These are phyloP conservation scores for Muricea muricata DNA, from an alignment of 92 coral and sea anemone genomes.

Conservation along the genomic window DNA sequence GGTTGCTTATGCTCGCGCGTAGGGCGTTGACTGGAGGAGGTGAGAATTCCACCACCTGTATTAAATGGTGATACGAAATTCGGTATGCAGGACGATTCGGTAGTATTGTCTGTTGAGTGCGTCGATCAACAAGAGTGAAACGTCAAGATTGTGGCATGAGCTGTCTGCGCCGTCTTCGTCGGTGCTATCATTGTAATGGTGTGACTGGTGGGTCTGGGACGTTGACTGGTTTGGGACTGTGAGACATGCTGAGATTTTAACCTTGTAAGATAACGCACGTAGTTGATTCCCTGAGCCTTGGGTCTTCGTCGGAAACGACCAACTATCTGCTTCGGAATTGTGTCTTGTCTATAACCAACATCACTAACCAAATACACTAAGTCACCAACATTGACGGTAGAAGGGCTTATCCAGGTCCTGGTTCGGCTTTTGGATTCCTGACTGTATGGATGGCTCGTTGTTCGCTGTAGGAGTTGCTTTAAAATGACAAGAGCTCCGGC, in stretches of 20 bases:
- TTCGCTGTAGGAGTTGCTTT: constrained; percentile 39
- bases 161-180: neutral
- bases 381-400: neutral
- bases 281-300: constrained; percentile 2
- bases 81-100: neutral
- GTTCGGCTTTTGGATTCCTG: neutral
- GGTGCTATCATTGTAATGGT: neutral
- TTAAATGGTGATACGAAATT: neutral
- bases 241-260: neutral
- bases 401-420: neutral
- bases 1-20: no score
- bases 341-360: neutral
- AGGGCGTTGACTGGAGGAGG: neutral
- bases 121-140: neutral
- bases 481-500: constrained; percentile 28
- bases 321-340: constrained; percentile 6
- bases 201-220: neutral
- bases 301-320: constrained; percentile 12
- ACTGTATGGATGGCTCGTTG: constrained; percentile 49
- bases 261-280: neutral
- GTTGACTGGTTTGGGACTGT: neutral
- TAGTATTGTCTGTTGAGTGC: neutral
- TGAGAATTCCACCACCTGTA: no score
- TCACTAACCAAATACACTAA: neutral
- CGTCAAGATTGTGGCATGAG: neutral